phyloP scores from a whole-genome alignment of 1,140 invertebrate genomes.

The Eciton burchellii region DNA sequence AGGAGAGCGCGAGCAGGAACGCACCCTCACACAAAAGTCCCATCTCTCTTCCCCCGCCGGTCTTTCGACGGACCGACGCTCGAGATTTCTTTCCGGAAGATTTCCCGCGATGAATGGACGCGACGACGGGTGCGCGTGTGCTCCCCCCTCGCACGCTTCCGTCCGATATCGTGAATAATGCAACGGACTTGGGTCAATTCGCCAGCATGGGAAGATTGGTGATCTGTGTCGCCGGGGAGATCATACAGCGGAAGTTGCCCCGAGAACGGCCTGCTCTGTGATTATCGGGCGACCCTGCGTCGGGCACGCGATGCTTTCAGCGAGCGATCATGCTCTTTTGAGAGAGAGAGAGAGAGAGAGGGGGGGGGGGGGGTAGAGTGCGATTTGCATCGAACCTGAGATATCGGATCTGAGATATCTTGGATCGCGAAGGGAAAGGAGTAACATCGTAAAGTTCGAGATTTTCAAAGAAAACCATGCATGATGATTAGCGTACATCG shows the following conservation, averaged over 20 bases:
- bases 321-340: not conserved
- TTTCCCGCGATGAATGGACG: constrained; percentile 45
- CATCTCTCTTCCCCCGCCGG: not conserved
- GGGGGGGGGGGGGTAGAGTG: not conserved
- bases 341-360: not conserved
- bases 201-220: constrained; percentile 42
- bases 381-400: not conserved
- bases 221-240: constrained; percentile 36
- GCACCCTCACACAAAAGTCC: constrained; percentile 16
- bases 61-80: not conserved
- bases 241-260: constrained; percentile 19
- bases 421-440: no score
- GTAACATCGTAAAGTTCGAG: no score
- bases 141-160: constrained; percentile 9
- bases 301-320: not conserved
- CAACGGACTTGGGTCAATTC: constrained; percentile 59
- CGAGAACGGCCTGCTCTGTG: constrained; percentile 25
- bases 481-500: no score
- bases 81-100: constrained; percentile 46
- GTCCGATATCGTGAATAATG: constrained; percentile 60
- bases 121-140: constrained; percentile 3
- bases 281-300: not conserved
- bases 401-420: no score
- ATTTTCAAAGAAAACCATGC: no score
- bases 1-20: not conserved